phyloP scores from a whole-genome alignment of 2,113 vertebrate species.

The Panurus biarmicus region DNA sequence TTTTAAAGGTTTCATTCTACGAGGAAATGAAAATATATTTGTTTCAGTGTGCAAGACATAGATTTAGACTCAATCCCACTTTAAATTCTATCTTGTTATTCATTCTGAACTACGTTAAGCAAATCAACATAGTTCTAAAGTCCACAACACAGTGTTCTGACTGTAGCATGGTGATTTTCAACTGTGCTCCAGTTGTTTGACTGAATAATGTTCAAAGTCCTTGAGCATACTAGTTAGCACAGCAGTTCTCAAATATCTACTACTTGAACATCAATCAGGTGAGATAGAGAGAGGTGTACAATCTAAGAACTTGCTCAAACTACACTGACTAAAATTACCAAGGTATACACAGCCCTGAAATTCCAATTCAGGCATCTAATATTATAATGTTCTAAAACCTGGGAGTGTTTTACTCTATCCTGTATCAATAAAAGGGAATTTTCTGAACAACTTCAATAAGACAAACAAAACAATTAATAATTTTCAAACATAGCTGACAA shows the following conservation, averaged over 20 bases:
- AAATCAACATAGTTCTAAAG: background rate
- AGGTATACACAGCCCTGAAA: background rate
- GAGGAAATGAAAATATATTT: background rate
- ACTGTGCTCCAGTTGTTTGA: background rate
- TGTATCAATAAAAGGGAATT: background rate
- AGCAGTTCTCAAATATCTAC: background rate
- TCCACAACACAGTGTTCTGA: background rate
- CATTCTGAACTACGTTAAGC: background rate
- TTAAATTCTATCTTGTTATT: background rate
- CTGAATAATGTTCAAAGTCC: background rate
- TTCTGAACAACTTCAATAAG: background rate
- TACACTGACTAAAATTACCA: background rate
- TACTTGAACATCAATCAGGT: background rate
- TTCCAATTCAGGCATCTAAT: background rate
- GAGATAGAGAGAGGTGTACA: background rate
- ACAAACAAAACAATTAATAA: background rate
- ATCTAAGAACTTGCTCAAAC: background rate
- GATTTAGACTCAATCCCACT: background rate
- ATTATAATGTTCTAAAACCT: background rate
- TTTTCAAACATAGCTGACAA: background rate
- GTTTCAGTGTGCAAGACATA: background rate
- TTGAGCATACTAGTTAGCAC: background rate
- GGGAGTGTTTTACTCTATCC: background rate
- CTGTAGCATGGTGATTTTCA: background rate
- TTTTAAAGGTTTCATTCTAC: background rate